Percentiles rank a stretch among this genome's conserved stretches.
phyloP scores from a whole-genome alignment of 2,113 vertebrate genomes.

The Boleophthalmus pectinirostris region DNA sequence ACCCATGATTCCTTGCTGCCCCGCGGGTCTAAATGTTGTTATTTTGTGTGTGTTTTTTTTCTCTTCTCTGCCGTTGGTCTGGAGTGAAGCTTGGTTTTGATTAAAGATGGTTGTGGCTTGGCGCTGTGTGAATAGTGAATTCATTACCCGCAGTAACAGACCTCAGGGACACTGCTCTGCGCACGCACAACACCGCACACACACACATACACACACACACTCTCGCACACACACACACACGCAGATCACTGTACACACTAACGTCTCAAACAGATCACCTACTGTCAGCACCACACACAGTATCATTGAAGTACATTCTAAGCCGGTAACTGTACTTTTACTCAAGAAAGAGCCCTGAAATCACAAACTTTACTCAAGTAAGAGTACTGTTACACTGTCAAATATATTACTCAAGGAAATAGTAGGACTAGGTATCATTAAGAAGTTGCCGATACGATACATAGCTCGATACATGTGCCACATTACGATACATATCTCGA shows the following conservation, averaged over 20 bases:
- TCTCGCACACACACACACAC: background rate
- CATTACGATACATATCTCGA: too few species aligned
- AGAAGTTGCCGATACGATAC: too few species aligned
- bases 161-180: constrained; percentile 34
- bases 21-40: constrained; percentile 8
- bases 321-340: too few species aligned
- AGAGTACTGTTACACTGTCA: too few species aligned
- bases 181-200: background rate
- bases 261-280: too few species aligned
- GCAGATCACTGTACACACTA: background rate
- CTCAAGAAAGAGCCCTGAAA: too few species aligned
- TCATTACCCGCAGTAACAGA: constrained; percentile 23
- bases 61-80: background rate
- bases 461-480: too few species aligned
- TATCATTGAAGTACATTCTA: too few species aligned
- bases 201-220: background rate
- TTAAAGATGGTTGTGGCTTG: constrained; percentile 33
- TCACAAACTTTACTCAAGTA: too few species aligned
- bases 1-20: constrained; percentile 38
- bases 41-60: background rate
- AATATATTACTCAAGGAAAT: too few species aligned
- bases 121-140: constrained; percentile 19
- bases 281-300: too few species aligned
- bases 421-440: too few species aligned
- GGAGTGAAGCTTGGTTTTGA: constrained; percentile 31